Base-by-base conservation (phyloP, 2,797 vertebrate genomes). In the Otus scops region DNA sequence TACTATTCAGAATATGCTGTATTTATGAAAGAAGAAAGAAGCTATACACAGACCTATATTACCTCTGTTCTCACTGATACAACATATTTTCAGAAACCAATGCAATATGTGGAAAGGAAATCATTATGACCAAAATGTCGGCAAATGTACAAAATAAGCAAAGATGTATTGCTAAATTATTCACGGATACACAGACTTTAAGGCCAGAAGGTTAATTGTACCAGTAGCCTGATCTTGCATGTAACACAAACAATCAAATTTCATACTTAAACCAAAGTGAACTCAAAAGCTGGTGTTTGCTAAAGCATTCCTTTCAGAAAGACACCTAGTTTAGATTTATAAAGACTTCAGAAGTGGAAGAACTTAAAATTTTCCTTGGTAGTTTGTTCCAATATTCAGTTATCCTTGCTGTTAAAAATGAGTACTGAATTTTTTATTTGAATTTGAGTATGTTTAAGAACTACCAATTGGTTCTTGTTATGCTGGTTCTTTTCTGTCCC, bases 81-180 rank as follows among this genome's bases (percentile, higher is more conserved):
- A 86, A 26, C 28, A 10, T 41, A n/a, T 70, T 79, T 79, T 43
- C 77, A 48, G 63, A 83, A 86, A 63, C 15, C 21, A 48, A 1
- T 70, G 36, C 26, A 76, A 32, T 67, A 28, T 10, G 20, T 30
- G 12, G 39, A 34, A 70, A 82, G 48, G 41, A 93, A 89, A 91
- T 56, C 7, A 4, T 82, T 87, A 80, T 27, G 43, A 61, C 36
- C 13, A 70, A 78, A 78, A 65, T 76, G 22, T 24, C 2, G 2
- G 34, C 8, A 51, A 92, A 93, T 45, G 36, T 61, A 48, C 24
- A 90, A 86, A 89, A 73, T 59, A 80, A 92, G 43, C 17, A 67
- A 69, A 91, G 57, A 57, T n/a, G 8, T 86, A 69, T 51, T 76
- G 68, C 27, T 95, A 86, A 96, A 93, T 95, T 93, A 89, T 93